Evolutionary conservation across 1,140 invertebrate species (phyloP).

Genomic region (Drosophila bipectinata): DNA sequence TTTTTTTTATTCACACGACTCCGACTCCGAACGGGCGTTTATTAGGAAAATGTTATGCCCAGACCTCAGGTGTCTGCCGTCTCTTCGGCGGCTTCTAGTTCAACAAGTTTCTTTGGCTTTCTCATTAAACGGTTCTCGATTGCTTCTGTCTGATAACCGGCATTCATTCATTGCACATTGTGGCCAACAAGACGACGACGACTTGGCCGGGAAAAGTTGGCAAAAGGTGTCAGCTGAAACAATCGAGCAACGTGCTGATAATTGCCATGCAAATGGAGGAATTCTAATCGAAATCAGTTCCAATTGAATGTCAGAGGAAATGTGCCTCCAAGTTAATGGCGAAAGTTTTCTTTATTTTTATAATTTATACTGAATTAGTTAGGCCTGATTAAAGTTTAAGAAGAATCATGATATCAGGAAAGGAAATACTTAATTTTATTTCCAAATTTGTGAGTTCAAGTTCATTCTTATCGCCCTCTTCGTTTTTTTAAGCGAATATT

Average conservation of each 20-base stretch:
- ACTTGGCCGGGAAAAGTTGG: conserved; percentile 21
- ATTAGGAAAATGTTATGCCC: conserved; percentile 57
- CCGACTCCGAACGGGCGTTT: conserved; percentile 30
- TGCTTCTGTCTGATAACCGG: conserved; percentile 35
- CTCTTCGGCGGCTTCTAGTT: conserved; percentile 10
- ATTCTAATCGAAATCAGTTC: conserved; percentile 53
- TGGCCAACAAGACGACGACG: background rate
- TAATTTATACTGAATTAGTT: background rate
- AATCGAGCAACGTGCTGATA: conserved; percentile 4
- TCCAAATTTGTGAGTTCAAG: conserved; percentile 19
- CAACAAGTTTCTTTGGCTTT: conserved; percentile 48
- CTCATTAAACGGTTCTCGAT: conserved; percentile 51
- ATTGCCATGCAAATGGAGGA: conserved; percentile 50
- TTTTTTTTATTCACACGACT: conserved; percentile 57
- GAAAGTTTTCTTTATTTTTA: background rate
- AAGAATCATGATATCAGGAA: background rate
- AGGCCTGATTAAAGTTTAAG: background rate
- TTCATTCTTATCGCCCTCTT: conserved; percentile 30
- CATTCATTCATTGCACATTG: conserved; percentile 12
- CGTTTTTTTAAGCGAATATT: conserved; percentile 8
- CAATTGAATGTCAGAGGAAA: conserved; percentile 33
- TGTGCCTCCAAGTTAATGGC: background rate
- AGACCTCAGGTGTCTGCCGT: conserved; percentile 1
- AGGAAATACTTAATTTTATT: conserved; percentile 1
- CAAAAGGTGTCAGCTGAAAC: conserved; percentile 44